These are phyloP conservation scores for Pachypeltis micranthus DNA, from an alignment of 1,140 invertebrate species.

Conservation along the genomic window DNA sequence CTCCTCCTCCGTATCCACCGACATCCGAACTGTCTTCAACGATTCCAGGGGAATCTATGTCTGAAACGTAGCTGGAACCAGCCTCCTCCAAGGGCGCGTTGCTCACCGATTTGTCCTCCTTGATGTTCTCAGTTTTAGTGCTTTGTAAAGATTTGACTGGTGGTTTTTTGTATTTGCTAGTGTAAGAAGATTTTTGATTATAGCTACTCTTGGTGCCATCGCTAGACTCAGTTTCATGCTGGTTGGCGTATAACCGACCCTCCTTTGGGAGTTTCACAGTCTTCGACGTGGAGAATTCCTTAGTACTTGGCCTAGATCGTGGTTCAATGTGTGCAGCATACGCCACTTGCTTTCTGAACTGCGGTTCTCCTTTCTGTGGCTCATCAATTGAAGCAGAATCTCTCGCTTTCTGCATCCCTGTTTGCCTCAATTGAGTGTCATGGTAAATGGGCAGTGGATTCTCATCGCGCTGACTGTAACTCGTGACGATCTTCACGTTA, in stretches of 20 bases:
- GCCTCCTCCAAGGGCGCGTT: background rate
- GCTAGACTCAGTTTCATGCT: conserved; percentile 4
- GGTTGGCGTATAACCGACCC: conserved; percentile 3
- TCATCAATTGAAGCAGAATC: too few relatives aligned
- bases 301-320: conserved; percentile 2
- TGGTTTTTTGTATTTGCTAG: conserved; percentile 14
- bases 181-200: conserved; percentile 13
- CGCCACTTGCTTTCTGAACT: too few relatives aligned
- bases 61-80: conserved; percentile 13
- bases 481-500: conserved; percentile 17
- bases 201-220: conserved; percentile 13
- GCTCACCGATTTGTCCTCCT: background rate
- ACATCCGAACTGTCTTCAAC: background rate
- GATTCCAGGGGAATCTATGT: background rate
- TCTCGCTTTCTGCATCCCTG: background rate
- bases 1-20: conserved; percentile 4
- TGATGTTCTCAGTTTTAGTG: background rate
- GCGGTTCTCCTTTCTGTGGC: background rate
- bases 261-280: conserved; percentile 10
- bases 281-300: conserved; percentile 2
- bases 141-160: background rate
- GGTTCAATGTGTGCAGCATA: background rate
- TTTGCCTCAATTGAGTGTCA: background rate
- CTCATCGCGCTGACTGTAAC: conserved; percentile 15
- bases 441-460: conserved; percentile 13